Evolutionary conservation across 2,797 vertebrate species (phyloP), one percentile per base, ranked within the genome.

Genomic region (Eidolon dupreanum): DNA sequence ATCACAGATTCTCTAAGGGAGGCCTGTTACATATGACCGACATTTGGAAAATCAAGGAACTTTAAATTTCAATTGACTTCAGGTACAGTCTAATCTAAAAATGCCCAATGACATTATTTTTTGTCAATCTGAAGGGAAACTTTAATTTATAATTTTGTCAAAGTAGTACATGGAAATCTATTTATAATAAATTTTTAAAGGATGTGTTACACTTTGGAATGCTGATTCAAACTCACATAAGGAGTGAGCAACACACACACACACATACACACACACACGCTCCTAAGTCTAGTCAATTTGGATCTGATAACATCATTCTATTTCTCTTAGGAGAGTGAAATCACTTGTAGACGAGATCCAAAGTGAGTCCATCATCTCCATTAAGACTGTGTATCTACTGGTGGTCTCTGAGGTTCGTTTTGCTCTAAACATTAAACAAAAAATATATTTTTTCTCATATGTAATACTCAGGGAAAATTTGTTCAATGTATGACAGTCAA

Each of bases 1-100:
- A 98, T 97, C 85, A 96, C 63, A 93, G 90, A 97, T 93, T 90
- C 38, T 95, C 46, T 96, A 97, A 98, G 84, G 97, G 98, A 97
- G 68, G 89, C 77, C 90, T 96, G 77, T 91, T 97, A 97, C 75
- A 97, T 31, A 96, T 95, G 86, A 74, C 90, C 86, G 89, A 66
- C 6, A 65, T 94, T 88, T 91, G 41, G 74, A 93, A 81, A 88
- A 93, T 98, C 96, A 63, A 97, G 61, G 33, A 77, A 20, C 36
- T 81, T 96, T 79, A 89, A 95, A 96, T 97, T 96, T 96, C 86
- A 49, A 92, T 86, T 13, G 33, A 96, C 85, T 97, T 94, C 78
- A 97, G 90, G 77, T 97, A 95, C 59, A 41, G n/a, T 85, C 84
- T 82, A 92, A 89, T 71, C 51, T 97, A 89, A 95, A 97, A 94